Evolutionary conservation across 2,113 vertebrate genomes (phyloP).

Genomic region (Clarias magur): DNA sequence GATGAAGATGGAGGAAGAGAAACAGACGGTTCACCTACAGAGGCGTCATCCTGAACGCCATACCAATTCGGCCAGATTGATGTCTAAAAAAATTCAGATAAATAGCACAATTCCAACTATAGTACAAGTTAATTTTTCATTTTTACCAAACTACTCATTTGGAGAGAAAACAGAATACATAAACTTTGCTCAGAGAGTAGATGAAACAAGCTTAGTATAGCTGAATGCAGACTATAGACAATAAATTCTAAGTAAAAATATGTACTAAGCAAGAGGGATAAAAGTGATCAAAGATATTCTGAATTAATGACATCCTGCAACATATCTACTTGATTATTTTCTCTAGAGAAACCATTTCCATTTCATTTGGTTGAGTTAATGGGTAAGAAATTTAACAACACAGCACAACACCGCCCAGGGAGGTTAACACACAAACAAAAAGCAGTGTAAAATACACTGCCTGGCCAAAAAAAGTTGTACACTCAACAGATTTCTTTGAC

Average conservation of each 20-base stretch:
- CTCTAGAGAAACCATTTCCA: background rate
- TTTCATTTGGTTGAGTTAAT: background rate
- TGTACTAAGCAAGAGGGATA: no score
- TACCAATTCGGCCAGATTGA: slow-evolving; percentile 82
- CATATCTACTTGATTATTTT: background rate
- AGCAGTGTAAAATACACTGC: background rate
- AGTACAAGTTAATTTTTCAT: no score
- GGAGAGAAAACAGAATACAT: background rate
- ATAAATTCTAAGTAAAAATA: background rate
- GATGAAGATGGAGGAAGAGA: slow-evolving; percentile 74
- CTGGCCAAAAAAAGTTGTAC: no score
- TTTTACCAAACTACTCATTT: background rate
- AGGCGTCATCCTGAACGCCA: slow-evolving; percentile 76
- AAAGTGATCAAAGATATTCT: background rate
- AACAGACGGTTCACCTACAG: slow-evolving; percentile 75
- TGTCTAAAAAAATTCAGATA: slow-evolving; percentile 59
- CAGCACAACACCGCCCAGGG: background rate
- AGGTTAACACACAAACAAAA: background rate
- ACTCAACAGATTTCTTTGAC: no score
- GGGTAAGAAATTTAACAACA: background rate
- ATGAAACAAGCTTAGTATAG: background rate
- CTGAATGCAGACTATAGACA: background rate
- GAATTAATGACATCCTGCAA: background rate
- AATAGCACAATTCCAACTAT: no score
- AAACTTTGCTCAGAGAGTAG: background rate